phyloP scores from a whole-genome alignment of 2,797 vertebrate species.

The Gorsachius magnificus region DNA sequence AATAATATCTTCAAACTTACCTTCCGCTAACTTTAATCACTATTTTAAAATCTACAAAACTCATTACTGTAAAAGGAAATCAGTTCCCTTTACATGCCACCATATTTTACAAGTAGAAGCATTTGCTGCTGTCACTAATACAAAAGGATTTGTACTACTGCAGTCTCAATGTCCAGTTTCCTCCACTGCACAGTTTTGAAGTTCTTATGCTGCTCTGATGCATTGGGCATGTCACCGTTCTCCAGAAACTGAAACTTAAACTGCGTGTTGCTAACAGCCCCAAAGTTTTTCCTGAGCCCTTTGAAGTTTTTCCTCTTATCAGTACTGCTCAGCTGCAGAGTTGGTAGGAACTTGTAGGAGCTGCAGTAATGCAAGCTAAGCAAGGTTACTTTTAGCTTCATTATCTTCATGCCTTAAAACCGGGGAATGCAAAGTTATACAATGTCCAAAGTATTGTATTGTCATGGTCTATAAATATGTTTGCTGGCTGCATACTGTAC shows the following conservation, averaged over 20 bases:
- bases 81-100: neutral
- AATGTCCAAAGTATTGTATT: conserved; percentile 19
- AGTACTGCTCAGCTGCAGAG: neutral
- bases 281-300: neutral
- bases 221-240: neutral
- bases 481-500: conserved; percentile 61
- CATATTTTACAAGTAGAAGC: neutral
- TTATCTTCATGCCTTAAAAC: conserved; percentile 27
- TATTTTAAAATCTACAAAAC: neutral
- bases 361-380: conserved; percentile 17
- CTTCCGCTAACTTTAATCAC: neutral
- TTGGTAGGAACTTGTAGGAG: neutral
- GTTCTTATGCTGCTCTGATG: neutral
- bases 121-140: neutral
- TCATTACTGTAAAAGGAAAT: neutral
- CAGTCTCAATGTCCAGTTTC: neutral
- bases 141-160: neutral
- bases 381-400: conserved; percentile 36
- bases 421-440: conserved; percentile 10
- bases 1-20: neutral
- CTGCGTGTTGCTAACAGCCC: neutral
- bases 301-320: neutral
- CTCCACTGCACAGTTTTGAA: neutral
- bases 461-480: conserved; percentile 42
- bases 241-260: neutral